These are phyloP conservation scores for Thaumetopoea pityocampa DNA, from an alignment of 1,140 invertebrate species.

Conservation along the genomic window DNA sequence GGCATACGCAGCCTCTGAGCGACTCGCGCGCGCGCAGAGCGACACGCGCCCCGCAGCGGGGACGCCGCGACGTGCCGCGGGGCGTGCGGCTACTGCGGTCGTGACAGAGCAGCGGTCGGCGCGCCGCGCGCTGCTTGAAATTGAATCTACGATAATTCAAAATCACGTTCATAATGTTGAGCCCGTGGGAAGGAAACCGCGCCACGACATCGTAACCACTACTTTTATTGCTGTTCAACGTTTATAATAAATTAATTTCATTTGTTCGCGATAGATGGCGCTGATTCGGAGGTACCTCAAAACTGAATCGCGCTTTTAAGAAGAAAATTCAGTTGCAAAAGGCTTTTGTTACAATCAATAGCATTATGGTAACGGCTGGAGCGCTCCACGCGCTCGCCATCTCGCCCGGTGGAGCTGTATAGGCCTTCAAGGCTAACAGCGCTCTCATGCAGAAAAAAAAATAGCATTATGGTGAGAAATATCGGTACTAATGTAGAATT, in stretches of 20 bases:
- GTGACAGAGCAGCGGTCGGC: constrained; percentile 59
- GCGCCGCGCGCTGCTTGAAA: constrained; percentile 49
- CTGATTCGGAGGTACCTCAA: background rate
- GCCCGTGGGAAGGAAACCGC: constrained; percentile 56
- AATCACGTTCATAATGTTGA: constrained; percentile 69
- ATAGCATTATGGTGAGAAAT: no score
- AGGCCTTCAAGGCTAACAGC: no score
- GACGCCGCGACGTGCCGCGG: constrained; percentile 45
- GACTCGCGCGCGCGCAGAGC: constrained; percentile 31
- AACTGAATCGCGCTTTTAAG: no score
- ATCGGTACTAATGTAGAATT: no score
- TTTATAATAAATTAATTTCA: background rate
- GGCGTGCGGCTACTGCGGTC: constrained; percentile 42
- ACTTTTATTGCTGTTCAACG: constrained; percentile 2
- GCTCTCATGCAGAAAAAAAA: no score
- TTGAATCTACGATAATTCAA: constrained; percentile 69
- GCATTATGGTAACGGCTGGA: no score
- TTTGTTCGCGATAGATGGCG: background rate
- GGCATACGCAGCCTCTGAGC: constrained; percentile 55
- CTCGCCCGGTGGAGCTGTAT: no score
- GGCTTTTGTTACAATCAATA: no score
- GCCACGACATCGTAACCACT: constrained; percentile 23
- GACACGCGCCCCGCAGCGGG: constrained; percentile 54
- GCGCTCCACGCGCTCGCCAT: no score
- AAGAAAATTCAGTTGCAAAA: no score